Conservation (phyloP, 2,113 vertebrate species). For the Platysteira castanea region DNA sequence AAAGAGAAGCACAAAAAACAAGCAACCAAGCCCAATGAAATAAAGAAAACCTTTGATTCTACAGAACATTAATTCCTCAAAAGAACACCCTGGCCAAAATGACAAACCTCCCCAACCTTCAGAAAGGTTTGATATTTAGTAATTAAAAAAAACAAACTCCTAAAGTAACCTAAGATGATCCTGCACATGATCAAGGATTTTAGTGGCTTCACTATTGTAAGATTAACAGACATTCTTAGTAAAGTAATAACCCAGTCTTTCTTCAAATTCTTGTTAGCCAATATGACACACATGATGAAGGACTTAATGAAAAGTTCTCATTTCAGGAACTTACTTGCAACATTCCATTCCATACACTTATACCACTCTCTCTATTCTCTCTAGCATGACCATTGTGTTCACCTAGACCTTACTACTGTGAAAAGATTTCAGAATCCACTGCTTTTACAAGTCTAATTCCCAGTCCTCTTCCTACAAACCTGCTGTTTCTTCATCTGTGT, state of each 20-base stretch:
- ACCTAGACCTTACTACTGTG: background rate
- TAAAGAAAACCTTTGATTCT: background rate
- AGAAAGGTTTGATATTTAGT: background rate
- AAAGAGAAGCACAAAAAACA: background rate
- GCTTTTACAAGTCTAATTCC: background rate
- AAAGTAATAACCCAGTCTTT: background rate
- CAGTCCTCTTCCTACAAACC: background rate
- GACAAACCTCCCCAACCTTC: background rate
- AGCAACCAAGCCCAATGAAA: background rate
- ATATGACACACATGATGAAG: background rate
- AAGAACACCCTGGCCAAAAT: background rate
- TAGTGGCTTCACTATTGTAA: fast-evolving
- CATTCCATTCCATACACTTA: background rate
- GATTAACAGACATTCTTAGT: background rate
- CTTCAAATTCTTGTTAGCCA: background rate
- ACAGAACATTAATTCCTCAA: background rate
- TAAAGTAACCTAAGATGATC: background rate
- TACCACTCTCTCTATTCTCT: background rate
- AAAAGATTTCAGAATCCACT: background rate
- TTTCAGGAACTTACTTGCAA: background rate
- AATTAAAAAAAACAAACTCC: background rate
- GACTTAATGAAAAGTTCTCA: background rate
- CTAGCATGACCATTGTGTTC: background rate
- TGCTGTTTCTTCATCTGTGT: background rate
- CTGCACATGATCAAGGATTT: background rate